phyloP scores from a whole-genome alignment of 1,140 invertebrate genomes.

The Ganaspis sp. region DNA sequence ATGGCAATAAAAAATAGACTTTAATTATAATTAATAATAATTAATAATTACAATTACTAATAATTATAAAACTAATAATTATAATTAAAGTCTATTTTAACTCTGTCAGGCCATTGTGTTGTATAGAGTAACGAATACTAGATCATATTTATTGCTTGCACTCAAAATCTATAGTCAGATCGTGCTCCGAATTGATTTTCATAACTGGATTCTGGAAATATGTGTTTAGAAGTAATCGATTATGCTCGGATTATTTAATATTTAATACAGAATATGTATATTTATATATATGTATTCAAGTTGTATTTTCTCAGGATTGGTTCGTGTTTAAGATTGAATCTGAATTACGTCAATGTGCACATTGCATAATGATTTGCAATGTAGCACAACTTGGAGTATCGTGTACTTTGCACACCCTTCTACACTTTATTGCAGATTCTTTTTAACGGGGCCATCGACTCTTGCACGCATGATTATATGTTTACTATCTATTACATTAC shows the following conservation, averaged over 20 bases:
- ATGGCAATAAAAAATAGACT: no score
- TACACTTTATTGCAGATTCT: background rate
- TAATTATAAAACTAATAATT: no score
- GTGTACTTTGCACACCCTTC: conserved; percentile 16
- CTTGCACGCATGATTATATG: conserved; percentile 3
- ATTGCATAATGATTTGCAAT: conserved; percentile 25
- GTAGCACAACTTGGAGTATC: conserved; percentile 2
- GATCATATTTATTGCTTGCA: background rate
- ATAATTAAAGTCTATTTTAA: no score
- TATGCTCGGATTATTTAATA: background rate
- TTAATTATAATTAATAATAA: no score
- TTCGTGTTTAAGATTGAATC: conserved; percentile 24
- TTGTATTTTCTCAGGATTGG: conserved; percentile 15
- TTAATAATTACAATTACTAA: no score
- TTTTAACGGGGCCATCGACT: conserved; percentile 25
- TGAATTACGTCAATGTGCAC: conserved; percentile 24
- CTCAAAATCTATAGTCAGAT: background rate
- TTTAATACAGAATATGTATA: background rate
- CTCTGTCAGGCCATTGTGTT: no score
- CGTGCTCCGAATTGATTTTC: conserved; percentile 26
- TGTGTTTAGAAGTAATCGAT: no score
- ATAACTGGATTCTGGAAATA: conserved; percentile 12
- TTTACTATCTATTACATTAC: background rate
- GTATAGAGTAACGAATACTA: background rate
- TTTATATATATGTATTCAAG: background rate